Conservation (phyloP, 2,888 invertebrate species). For the Neoaliturus tenellus region DNA sequence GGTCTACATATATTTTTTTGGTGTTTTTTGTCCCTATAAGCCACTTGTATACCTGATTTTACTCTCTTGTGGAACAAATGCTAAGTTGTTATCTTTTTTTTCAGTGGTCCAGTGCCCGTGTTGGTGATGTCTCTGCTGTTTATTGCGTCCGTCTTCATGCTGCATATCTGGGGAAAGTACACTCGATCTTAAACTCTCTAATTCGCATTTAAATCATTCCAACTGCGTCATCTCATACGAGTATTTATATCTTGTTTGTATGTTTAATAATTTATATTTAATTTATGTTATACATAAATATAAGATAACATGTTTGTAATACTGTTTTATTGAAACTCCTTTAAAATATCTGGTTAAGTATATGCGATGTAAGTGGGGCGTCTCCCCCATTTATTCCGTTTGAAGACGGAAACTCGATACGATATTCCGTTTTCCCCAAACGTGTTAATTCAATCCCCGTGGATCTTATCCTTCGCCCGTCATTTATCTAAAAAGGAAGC, state of each 20-base stretch:
- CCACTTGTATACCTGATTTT: too few species aligned
- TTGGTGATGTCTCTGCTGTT: slow-evolving; percentile 99
- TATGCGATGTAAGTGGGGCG: too few species aligned
- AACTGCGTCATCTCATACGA: slow-evolving; percentile 15
- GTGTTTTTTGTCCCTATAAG: too few species aligned
- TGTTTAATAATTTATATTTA: slow-evolving; percentile 33
- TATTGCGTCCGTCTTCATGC: slow-evolving; percentile 99
- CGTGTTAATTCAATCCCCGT: too few species aligned
- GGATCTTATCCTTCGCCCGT: too few species aligned
- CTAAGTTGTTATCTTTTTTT: slow-evolving; percentile 73
- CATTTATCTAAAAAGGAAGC: too few species aligned
- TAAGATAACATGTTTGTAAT: slow-evolving; percentile 27
- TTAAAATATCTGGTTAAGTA: too few species aligned
- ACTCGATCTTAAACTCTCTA: slow-evolving; percentile 81
- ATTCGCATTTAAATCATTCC: slow-evolving; percentile 38
- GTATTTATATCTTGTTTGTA: slow-evolving; percentile 46
- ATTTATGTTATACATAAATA: slow-evolving; percentile 25
- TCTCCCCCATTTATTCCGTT: too few species aligned
- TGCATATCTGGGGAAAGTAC: slow-evolving; percentile 99
- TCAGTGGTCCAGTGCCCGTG: slow-evolving; percentile 98
- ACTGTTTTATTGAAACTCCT: background rate
- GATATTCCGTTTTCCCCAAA: too few species aligned
- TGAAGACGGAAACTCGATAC: too few species aligned
- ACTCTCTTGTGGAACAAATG: too few species aligned
- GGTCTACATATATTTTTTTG: too few species aligned